Conservation (phyloP, 2,113 vertebrate genomes). For the Gulo gulo region DNA sequence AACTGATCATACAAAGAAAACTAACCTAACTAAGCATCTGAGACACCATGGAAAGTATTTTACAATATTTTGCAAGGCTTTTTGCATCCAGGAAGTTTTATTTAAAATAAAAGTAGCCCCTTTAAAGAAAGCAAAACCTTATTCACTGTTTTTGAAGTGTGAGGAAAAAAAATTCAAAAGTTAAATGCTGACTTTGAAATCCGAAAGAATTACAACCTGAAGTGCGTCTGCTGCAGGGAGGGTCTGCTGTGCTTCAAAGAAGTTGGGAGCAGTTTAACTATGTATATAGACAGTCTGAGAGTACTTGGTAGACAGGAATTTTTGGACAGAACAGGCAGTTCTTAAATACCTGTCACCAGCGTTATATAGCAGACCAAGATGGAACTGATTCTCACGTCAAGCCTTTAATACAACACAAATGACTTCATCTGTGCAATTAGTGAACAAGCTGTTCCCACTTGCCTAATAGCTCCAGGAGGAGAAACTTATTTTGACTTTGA, state of each 20-base stretch:
- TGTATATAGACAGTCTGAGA: neutral
- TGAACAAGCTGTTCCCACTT: constrained; percentile 61
- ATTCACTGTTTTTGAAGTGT: constrained; percentile 33
- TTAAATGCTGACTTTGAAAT: neutral
- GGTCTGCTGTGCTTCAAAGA: constrained; percentile 19
- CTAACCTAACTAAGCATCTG: constrained; percentile 12
- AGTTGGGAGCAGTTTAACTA: constrained; percentile 11
- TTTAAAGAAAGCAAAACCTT: constrained; percentile 11
- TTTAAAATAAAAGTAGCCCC: constrained; percentile 47
- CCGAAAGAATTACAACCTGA: constrained; percentile 24
- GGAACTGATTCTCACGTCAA: constrained; percentile 35
- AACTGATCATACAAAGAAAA: constrained; percentile 59
- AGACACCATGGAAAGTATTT: constrained; percentile 37
- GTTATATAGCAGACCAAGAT: constrained; percentile 50
- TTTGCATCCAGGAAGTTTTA: constrained; percentile 53
- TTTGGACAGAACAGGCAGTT: constrained; percentile 67
- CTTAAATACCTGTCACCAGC: constrained; percentile 66
- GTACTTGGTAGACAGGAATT: constrained; percentile 31
- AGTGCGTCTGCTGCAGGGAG: neutral
- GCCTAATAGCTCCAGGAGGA: constrained; percentile 35
- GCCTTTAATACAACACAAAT: constrained; percentile 57
- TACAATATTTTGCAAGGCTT: constrained; percentile 25
- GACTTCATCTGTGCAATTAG: constrained; percentile 62
- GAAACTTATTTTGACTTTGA: constrained; percentile 63
- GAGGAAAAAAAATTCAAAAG: neutral